phyloP scores from a whole-genome alignment of 2,888 invertebrate species.

The Itoplectis maculator region DNA sequence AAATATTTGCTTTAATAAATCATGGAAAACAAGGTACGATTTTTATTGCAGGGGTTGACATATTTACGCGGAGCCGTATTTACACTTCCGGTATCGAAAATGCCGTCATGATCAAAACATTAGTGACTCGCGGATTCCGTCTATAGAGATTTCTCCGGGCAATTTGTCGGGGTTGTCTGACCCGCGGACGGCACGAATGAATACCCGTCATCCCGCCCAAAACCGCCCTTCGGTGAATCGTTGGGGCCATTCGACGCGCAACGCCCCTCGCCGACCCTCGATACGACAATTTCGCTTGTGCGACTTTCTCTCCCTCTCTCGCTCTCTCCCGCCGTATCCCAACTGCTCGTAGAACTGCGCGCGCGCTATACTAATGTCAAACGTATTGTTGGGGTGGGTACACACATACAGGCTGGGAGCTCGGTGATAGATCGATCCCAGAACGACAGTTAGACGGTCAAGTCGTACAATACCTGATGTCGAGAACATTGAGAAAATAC shows the following conservation, averaged over 20 bases:
- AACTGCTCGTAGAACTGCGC: slow-evolving; percentile 37
- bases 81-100: slow-evolving; percentile 54
- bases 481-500: slow-evolving; percentile 30
- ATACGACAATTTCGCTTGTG: slow-evolving; percentile 72
- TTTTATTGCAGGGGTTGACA: background rate
- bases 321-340: slow-evolving; percentile 47
- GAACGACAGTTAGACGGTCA: slow-evolving; percentile 46
- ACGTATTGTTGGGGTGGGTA: slow-evolving; percentile 76
- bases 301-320: slow-evolving; percentile 56
- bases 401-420: background rate
- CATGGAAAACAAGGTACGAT: background rate
- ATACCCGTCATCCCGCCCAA: slow-evolving; percentile 71
- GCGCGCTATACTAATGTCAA: slow-evolving; percentile 70
- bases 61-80: slow-evolving; percentile 26
- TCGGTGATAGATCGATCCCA: slow-evolving; percentile 61
- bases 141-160: slow-evolving; percentile 73
- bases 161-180: slow-evolving; percentile 76
- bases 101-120: slow-evolving; percentile 61
- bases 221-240: slow-evolving; percentile 71
- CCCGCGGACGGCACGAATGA: slow-evolving; percentile 71
- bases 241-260: slow-evolving; percentile 74
- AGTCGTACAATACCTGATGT: slow-evolving; percentile 25
- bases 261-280: slow-evolving; percentile 73
- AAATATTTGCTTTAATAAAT: background rate
- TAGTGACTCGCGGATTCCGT: slow-evolving; percentile 50